A percentile compares a stretch with the other conserved stretches of the same genome.
phyloP scores from a whole-genome alignment of 2,113 vertebrate genomes.

The Vidua macroura region DNA sequence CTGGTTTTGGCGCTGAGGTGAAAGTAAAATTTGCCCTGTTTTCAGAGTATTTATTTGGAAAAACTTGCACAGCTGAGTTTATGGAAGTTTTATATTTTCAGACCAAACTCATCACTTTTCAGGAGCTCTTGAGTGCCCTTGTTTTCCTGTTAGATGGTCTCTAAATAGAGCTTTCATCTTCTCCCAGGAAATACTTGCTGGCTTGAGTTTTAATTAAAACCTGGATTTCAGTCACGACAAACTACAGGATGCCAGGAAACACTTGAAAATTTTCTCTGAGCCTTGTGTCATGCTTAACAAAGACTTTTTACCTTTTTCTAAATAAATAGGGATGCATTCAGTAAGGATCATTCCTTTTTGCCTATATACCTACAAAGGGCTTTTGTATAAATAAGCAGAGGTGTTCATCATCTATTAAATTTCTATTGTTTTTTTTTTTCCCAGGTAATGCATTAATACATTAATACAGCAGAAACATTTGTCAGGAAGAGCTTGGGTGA shows the following conservation, averaged over 20 bases:
- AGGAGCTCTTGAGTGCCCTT: background rate
- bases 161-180: conserved; percentile 13
- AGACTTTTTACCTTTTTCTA: background rate
- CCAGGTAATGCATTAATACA: background rate
- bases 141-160: conserved; percentile 3
- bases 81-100: background rate
- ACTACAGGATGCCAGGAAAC: background rate
- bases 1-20: conserved; percentile 23
- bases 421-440: background rate
- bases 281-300: background rate
- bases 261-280: background rate
- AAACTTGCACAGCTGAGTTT: background rate
- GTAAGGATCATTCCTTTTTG: background rate
- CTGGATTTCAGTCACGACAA: background rate
- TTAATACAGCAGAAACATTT: background rate
- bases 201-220: conserved; percentile 25
- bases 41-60: background rate
- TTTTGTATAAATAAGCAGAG: background rate
- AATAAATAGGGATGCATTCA: background rate
- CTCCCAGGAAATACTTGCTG: conserved; percentile 17
- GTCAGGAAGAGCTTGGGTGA: background rate
- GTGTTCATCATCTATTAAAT: background rate
- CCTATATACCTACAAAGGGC: background rate
- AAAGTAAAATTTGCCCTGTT: background rate
- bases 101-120: conserved; percentile 8